Base-by-base conservation (phyloP, 2,888 invertebrate species). In the Entomobrya proxima region DNA sequence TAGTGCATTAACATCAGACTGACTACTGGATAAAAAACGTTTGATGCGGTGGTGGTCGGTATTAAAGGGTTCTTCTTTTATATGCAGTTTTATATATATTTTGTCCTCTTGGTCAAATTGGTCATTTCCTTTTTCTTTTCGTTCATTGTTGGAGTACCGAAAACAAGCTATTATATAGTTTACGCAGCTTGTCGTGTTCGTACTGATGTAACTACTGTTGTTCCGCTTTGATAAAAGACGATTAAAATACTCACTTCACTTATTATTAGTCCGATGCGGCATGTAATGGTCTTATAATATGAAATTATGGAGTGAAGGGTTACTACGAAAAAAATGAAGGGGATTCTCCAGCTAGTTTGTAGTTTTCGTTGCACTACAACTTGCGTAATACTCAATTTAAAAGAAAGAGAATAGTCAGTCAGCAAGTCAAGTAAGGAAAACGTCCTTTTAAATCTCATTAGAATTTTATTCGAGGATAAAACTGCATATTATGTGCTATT, bases 271-370 rank as follows among this genome's bases (percentile, higher is more conserved):
- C 35, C 61, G 50, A 74, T 64, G 75, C 72, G 72, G 72, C 82
- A 82, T 82, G 82, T 74, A 82, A 82, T 82, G 67, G 44, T 69
- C 24, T 50, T 37, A 72, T 69, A 72, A 79, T 74, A 40, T 72
- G 72, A 81, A 72, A 81, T 55, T 80, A 75, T 61, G 75, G 74
- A 82, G 47, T 58, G 58, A 55, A 52, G 72, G 44, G 58, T 40
- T 69, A 61, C 37, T 55, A 30, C 15, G 21, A 67, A 21, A 18
- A 37, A 67, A 37, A 21, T 67, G 37, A 37, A 67, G 67, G 67
- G 67, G 37, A 13, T 67, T 21, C 7, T 21, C 37, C 21, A 21
- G 32, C 61, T 64, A n/a, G 35, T 64, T 64, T 64, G 61, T 32
- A 32, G 61, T 47, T 47, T 15, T 47, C 52, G 18, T 27, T 27